phyloP scores from a whole-genome alignment of 2,113 vertebrate species.

The Pardalotus punctatus region DNA sequence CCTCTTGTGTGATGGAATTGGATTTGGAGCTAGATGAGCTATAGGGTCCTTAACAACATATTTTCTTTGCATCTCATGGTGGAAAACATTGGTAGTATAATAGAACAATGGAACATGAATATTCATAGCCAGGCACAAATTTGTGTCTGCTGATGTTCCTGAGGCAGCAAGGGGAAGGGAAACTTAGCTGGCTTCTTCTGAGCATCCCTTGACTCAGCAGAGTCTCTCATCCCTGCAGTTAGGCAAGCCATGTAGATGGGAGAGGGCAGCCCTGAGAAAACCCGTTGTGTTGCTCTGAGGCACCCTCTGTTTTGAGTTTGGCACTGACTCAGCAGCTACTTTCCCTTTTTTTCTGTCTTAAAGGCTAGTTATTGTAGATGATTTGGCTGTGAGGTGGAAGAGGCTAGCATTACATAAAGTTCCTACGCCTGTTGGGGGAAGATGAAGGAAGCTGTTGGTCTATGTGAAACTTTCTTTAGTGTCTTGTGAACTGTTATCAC shows the following conservation, averaged over 20 bases:
- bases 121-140: not conserved
- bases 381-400: not conserved
- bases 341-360: not conserved
- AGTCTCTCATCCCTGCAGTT: not conserved
- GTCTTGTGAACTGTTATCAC: not conserved
- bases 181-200: not conserved
- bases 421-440: not conserved
- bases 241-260: not conserved
- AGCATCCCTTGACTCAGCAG: conserved; percentile 3
- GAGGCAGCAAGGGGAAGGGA: not conserved
- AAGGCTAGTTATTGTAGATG: not conserved
- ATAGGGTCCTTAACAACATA: not conserved
- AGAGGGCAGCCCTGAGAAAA: not conserved
- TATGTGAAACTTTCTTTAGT: not conserved
- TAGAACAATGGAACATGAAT: accelerated
- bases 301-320: conserved; percentile 3
- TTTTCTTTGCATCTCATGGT: not conserved
- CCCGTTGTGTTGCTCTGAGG: not conserved
- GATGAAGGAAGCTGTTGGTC: not conserved
- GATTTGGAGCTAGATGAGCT: not conserved
- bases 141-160: not conserved
- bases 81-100: not conserved
- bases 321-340: not conserved
- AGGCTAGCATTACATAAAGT: not conserved
- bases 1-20: not conserved